Conservation (phyloP, 1,140 invertebrate genomes). For the Notospermus geniculatus region DNA sequence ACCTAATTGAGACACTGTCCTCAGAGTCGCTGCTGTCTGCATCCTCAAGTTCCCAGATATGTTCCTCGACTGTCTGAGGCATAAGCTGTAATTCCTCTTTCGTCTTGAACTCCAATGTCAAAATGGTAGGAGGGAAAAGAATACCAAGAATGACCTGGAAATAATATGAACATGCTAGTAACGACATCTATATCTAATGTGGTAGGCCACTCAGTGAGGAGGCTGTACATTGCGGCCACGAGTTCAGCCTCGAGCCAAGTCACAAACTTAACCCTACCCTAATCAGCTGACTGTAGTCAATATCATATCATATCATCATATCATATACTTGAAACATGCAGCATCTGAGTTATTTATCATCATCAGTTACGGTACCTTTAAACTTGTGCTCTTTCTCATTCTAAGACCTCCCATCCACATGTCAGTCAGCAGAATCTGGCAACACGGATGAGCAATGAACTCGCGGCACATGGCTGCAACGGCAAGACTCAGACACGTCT, state of each 20-base stretch:
- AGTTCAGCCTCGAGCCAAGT: too few species aligned
- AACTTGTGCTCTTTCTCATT: constrained; percentile 89
- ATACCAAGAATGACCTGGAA: constrained; percentile 85
- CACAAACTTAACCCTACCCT: too few species aligned
- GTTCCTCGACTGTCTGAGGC: constrained; percentile 92
- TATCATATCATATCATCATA: too few species aligned
- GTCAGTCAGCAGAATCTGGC: constrained; percentile 95
- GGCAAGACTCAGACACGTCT: constrained; percentile 92
- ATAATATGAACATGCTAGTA: too few species aligned
- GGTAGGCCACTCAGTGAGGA: too few species aligned
- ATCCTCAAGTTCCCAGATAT: constrained; percentile 60
- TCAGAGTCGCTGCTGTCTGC: constrained; percentile 33
- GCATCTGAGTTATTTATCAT: too few species aligned
- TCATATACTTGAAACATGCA: too few species aligned
- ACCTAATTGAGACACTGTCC: constrained; percentile 35
- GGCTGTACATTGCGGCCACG: too few species aligned
- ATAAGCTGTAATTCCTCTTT: constrained; percentile 93
- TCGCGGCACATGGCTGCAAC: constrained; percentile 91
- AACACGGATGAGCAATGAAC: constrained; percentile 91
- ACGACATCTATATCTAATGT: too few species aligned
- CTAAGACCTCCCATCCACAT: constrained; percentile 98
- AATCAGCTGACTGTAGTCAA: too few species aligned
- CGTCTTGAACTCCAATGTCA: constrained; percentile 91
- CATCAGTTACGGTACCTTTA: constrained; percentile 71
- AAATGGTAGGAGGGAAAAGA: constrained; percentile 81